Evolutionary conservation across 2,797 vertebrate genomes (phyloP), one percentile per base, ranked within the genome.

Genomic region (Alfaro cultratus): DNA sequence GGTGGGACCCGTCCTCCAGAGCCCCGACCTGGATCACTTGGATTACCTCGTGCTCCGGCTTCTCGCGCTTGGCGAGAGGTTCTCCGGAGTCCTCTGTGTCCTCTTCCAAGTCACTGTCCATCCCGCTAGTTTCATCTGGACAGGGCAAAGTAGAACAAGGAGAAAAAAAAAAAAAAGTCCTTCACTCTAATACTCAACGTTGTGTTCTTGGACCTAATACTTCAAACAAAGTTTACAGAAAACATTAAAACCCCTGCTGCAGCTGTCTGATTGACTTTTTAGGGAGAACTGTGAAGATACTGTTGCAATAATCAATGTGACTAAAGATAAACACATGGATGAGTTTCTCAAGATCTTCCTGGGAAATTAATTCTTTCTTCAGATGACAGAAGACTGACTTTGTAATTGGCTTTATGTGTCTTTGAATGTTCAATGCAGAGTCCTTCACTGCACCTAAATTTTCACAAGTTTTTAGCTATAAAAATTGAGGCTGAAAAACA

Each of bases 51-150:
- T 96, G 91, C 87, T 97, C 97, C 0, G 95, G 92, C 83, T 97
- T 98, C 82, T 99, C 98, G 0, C 97, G 96, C 82, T 99, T 99
- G 83, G 99, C 96, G 31, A 96, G 95, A 0, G 97, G 98, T 83
- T 99, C 97, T 0, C 96, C 96, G 1, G 93, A 74, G 34, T 95
- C 93, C 60, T 89, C 95, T 4, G 92, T 39, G 15, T 97, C 97
- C 0, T 95, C 84, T 0, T 97, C 96, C 15, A 93, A 90, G 88
- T 99, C 97, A 0, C 95, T 94, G 86, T 97, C 94, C 91, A 96
- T 93, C 80, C 97, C 97, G 1, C 97, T 93, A 0, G 96, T 92
- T 87, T 98, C 97, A 68, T 99, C 98, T 99, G 72, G 16, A 81
- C 16, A 21, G 31, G 64, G 80, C 34, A 41, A 68, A 78, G 9